These are phyloP conservation scores for Alloplasta piceator DNA, from an alignment of 2,888 invertebrate genomes.

Conservation along the genomic window DNA sequence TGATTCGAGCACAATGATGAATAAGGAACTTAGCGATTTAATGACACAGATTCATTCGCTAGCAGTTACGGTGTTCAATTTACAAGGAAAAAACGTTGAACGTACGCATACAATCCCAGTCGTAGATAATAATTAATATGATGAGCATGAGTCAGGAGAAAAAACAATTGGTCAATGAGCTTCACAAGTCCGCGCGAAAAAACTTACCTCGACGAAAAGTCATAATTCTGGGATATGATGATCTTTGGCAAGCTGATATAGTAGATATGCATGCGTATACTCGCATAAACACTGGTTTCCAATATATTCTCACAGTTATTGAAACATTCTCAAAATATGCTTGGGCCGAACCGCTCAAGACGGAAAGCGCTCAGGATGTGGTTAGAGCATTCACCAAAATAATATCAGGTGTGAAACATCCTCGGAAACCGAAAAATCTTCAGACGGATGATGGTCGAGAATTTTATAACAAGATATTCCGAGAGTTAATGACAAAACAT, in stretches of 20 bases:
- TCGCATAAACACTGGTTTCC: slow-evolving; percentile 74
- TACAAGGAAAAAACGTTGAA: neutral
- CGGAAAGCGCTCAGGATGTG: slow-evolving; percentile 73
- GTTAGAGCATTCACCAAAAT: slow-evolving; percentile 61
- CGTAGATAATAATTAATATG: neutral
- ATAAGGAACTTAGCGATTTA: neutral
- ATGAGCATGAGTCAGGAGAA: neutral
- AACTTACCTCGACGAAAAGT: slow-evolving; percentile 77
- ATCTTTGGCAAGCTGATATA: slow-evolving; percentile 82
- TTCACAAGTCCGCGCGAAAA: slow-evolving; percentile 77
- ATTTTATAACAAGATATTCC: slow-evolving; percentile 66
- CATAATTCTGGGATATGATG: slow-evolving; percentile 78
- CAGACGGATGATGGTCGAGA: slow-evolving; percentile 66
- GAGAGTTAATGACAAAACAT: slow-evolving; percentile 32
- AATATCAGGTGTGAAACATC: slow-evolving; percentile 3
- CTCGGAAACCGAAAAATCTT: slow-evolving; percentile 58
- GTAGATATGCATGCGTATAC: slow-evolving; percentile 76
- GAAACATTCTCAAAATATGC: slow-evolving; percentile 80
- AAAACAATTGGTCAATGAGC: slow-evolving; percentile 71
- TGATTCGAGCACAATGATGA: neutral
- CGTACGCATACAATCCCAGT: too few relatives aligned
- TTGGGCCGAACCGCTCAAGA: slow-evolving; percentile 77
- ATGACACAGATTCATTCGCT: neutral
- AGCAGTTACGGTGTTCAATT: neutral
- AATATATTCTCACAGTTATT: slow-evolving; percentile 78